These are phyloP conservation scores for Pelobates cultripes DNA, from an alignment of 2,797 vertebrate genomes.

Conservation along the genomic window DNA sequence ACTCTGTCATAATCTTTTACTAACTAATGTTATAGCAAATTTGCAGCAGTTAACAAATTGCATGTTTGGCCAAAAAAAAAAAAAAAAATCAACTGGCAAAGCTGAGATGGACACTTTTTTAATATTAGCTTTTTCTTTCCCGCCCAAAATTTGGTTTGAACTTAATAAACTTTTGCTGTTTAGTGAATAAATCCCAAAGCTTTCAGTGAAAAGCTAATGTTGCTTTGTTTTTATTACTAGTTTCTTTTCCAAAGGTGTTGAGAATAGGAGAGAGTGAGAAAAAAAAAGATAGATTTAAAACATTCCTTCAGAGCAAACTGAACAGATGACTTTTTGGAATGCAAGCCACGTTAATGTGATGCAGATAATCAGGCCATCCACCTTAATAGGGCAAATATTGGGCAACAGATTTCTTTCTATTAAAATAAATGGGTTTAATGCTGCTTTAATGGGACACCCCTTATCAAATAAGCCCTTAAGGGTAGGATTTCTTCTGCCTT, in stretches of 20 bases:
- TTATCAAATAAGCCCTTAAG: constrained; percentile 57
- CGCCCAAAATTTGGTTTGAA: no score
- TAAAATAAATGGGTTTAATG: constrained; percentile 56
- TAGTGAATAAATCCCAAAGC: no score
- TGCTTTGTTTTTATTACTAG: neutral
- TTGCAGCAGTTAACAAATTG: no score
- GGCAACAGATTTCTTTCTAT: constrained; percentile 56
- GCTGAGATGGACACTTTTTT: no score
- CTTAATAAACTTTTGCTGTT: no score
- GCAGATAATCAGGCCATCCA: constrained; percentile 51
- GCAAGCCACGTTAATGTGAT: constrained; percentile 41
- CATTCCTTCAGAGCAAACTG: constrained; percentile 36
- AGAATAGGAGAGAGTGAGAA: neutral
- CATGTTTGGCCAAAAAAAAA: no score
- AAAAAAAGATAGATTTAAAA: constrained; percentile 15
- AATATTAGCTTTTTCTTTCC: no score
- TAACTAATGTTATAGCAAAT: no score
- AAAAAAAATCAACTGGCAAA: no score
- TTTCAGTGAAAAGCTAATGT: no score
- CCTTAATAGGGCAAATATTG: constrained; percentile 56
- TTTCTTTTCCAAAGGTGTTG: neutral
- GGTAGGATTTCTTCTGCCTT: constrained; percentile 50
- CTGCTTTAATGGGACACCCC: constrained; percentile 54
- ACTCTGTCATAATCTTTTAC: no score
- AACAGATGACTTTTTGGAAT: constrained; percentile 54